These are phyloP conservation scores for Isurus oxyrinchus DNA, from an alignment of 2,113 vertebrate genomes.

Conservation along the genomic window DNA sequence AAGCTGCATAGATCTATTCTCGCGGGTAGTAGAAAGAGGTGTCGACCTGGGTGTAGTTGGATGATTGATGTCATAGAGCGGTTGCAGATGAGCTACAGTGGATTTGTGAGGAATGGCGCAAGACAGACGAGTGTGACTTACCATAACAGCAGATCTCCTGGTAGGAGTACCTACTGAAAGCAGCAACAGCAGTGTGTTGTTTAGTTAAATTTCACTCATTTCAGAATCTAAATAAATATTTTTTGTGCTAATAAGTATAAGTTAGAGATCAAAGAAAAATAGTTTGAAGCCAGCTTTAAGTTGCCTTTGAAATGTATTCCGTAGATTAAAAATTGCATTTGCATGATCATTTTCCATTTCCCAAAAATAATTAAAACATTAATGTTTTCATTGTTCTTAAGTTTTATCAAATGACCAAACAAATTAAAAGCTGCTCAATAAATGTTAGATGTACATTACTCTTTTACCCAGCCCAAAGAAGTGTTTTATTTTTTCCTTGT, in stretches of 20 bases:
- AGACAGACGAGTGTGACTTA: too few relatives aligned
- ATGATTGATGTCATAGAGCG: too few relatives aligned
- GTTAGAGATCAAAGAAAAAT: background rate
- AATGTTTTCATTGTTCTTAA: background rate
- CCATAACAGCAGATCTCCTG: too few relatives aligned
- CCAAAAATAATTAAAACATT: background rate
- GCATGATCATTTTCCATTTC: background rate
- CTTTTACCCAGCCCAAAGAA: background rate
- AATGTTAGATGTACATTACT: background rate
- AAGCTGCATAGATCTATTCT: too few relatives aligned
- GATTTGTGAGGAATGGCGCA: too few relatives aligned
- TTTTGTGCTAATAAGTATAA: background rate
- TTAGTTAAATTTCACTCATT: background rate
- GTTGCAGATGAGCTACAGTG: too few relatives aligned
- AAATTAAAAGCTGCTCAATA: background rate
- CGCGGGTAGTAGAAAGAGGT: too few relatives aligned
- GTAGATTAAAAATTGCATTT: background rate
- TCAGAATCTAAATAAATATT: background rate
- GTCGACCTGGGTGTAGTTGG: too few relatives aligned
- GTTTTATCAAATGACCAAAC: background rate
- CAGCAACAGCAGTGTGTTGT: background rate
- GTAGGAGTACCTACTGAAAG: too few relatives aligned
- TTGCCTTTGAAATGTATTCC: background rate
- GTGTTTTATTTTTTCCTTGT: background rate
- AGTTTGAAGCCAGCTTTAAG: background rate